Percentiles rank a stretch among this genome's conserved stretches.
phyloP scores from a whole-genome alignment of 2,888 invertebrate species.

The Perithous albicinctus region DNA sequence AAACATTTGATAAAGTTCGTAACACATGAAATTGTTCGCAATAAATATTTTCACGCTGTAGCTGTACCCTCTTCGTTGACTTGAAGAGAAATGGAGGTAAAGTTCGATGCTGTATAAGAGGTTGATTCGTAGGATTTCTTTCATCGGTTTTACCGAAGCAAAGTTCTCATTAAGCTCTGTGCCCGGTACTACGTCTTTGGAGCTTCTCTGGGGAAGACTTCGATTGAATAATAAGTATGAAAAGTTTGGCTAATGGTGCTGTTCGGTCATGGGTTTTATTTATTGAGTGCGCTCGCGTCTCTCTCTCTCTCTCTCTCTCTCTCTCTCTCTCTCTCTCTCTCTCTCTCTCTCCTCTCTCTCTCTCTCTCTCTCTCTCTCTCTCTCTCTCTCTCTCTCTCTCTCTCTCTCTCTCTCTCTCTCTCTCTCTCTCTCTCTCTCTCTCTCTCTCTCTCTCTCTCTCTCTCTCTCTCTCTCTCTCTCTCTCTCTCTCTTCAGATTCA shows the following conservation, averaged over 20 bases:
- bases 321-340: no score
- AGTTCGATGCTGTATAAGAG: background rate
- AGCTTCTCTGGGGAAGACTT: conserved; percentile 15
- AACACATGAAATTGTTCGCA: background rate
- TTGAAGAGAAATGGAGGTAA: background rate
- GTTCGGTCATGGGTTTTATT: no score
- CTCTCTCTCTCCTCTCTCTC: no score
- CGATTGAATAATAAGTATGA: conserved; percentile 67
- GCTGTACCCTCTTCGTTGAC: background rate
- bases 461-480: no score
- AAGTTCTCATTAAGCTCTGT: conserved; percentile 63
- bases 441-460: no score
- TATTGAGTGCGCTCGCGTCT: no score
- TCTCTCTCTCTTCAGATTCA: no score
- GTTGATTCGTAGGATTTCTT: conserved; percentile 33
- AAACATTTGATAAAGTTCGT: background rate
- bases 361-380: no score
- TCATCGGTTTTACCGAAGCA: conserved; percentile 55
- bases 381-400: no score
- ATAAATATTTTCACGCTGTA: background rate
- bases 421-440: no score
- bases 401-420: no score
- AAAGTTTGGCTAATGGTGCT: conserved; percentile 52
- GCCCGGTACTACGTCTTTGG: conserved; percentile 27
- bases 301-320: no score